Evolutionary conservation across 2,888 invertebrate genomes (phyloP), one percentile per base, ranked within the genome.

Genomic region (Cataglyphis altisquamis): DNA sequence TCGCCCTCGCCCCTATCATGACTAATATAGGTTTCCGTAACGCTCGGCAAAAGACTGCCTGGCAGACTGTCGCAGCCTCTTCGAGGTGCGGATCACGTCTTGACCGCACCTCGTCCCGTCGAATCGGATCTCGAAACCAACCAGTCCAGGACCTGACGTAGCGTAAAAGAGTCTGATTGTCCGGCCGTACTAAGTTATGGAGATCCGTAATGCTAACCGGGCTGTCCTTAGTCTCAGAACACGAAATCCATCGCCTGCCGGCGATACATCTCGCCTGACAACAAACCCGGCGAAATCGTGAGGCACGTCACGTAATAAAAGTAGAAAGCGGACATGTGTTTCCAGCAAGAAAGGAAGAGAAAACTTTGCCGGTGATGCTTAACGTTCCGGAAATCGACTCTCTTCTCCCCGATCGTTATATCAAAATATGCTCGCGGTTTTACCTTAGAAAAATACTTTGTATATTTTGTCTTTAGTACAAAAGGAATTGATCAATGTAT

Each of bases 141-240:
- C 86, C 88, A 85, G 84, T 77, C 86, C 52, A 52, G 87, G 87
- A 86, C 86, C 84, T 67, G 29, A 39, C 92, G 92, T 93, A 93
- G 90, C 92, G 92, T 92, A 89, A 94, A 94, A 89, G 91, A 92
- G 92, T 92, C 91, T 94, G 94, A 94, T 94, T 94, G 94, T 94
- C 93, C 92, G 82, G 87, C 77, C 82, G 86, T 83, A 87, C 77
- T 91, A 91, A 92, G 87, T 93, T 92, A 93, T 93, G 93, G 92
- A 92, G 90, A 94, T 93, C 92, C 88, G 87, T 88, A 90, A 91
- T 90, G 89, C 89, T 86, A 87, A 87, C 87, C 82, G 67, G 80
- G 62, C 68, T 72, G 73, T 84, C 78, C 80, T 83, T 83, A 82
- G 64, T 66, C 63, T 78, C 57, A 25, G 60, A 6, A 32, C 48